A percentile compares a stretch with the other conserved stretches of the same genome.
phyloP scores from a whole-genome alignment of 2,888 invertebrate species.

The Thera britannica region DNA sequence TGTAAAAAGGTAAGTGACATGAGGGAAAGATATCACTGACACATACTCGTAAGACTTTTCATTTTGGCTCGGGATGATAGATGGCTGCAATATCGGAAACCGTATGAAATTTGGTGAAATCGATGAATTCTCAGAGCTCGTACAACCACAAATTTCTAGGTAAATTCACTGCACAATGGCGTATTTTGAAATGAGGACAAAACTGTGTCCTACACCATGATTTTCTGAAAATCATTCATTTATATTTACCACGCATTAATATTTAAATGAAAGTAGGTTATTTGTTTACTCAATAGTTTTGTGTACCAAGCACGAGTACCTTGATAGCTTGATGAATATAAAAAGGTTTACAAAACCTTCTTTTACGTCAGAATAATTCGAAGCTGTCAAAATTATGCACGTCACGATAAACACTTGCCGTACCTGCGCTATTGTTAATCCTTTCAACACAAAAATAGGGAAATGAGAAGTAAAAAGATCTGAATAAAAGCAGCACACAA shows the following conservation, averaged over 20 bases:
- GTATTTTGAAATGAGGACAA: not conserved
- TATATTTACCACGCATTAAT: too few relatives aligned
- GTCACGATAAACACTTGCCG: slow-evolving; percentile 59
- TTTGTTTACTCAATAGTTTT: too few relatives aligned
- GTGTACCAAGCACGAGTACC: too few relatives aligned
- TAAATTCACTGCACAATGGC: not conserved
- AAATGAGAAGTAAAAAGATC: slow-evolving; percentile 76
- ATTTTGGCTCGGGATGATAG: slow-evolving; percentile 33
- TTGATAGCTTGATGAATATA: not conserved
- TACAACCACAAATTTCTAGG: slow-evolving; percentile 17
- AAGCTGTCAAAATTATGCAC: slow-evolving; percentile 53
- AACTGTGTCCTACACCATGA: too few relatives aligned
- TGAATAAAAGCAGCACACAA: slow-evolving; percentile 71
- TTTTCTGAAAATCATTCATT: too few relatives aligned
- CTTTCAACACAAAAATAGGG: slow-evolving; percentile 78
- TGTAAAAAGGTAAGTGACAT: slow-evolving; percentile 7
- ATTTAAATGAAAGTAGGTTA: too few relatives aligned
- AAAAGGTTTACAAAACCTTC: not conserved
- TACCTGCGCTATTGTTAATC: slow-evolving; percentile 79
- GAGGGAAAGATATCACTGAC: slow-evolving; percentile 14
- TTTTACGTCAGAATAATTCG: slow-evolving; percentile 23
- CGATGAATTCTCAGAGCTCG: slow-evolving; percentile 28
- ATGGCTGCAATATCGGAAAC: slow-evolving; percentile 33
- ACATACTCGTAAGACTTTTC: slow-evolving; percentile 25
- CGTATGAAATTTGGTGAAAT: slow-evolving; percentile 33